These are phyloP conservation scores for Drosophila sp. DNA, from an alignment of 1,140 invertebrate species.

Conservation along the genomic window DNA sequence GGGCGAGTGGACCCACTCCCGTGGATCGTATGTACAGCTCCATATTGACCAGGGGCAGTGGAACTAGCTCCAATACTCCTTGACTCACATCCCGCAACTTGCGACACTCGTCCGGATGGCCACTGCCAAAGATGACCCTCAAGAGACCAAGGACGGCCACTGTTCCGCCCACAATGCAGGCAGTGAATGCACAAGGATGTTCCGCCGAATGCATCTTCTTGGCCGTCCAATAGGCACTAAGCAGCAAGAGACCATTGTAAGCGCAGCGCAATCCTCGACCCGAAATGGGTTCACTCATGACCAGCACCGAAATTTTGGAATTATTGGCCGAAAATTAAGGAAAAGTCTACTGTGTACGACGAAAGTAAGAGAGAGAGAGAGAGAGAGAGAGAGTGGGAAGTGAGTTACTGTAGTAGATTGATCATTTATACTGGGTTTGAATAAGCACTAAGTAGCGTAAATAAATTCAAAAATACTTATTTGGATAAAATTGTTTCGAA, in stretches of 20 bases:
- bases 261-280: constrained; percentile 43
- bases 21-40: constrained; percentile 54
- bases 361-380: neutral
- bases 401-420: no score
- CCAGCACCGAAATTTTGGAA: neutral
- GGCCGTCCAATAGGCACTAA: constrained; percentile 36
- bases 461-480: no score
- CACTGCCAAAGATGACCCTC: constrained; percentile 42
- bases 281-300: constrained; percentile 61
- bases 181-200: constrained; percentile 56
- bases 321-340: neutral
- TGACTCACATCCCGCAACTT: constrained; percentile 42
- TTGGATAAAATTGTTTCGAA: no score
- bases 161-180: constrained; percentile 58
- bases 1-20: constrained; percentile 37
- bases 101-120: constrained; percentile 29
- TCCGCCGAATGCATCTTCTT: constrained; percentile 27
- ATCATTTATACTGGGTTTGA: no score
- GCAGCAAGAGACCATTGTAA: constrained; percentile 60
- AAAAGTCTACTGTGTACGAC: neutral
- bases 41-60: constrained; percentile 66
- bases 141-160: constrained; percentile 57
- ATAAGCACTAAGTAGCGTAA: no score
- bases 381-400: no score
- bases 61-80: constrained; percentile 55